Evolutionary conservation across 1,140 invertebrate genomes (phyloP), one percentile per base, ranked within the genome.

Genomic region (Conus betulinus): DNA sequence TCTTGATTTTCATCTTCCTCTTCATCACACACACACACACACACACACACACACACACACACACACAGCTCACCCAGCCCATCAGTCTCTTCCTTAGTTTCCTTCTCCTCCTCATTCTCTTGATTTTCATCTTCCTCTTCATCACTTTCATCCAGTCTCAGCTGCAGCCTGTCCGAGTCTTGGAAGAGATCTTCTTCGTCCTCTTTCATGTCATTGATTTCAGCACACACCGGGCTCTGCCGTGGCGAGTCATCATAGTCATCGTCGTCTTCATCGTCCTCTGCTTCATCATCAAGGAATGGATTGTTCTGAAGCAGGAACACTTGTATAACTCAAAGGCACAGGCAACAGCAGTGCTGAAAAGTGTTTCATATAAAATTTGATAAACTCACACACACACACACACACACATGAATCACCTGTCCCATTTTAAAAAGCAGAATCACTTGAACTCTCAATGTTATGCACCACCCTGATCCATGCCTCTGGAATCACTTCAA

Each of bases 51-150:
- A 82, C 5, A 51, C 79, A 82, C 7, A 82, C n/a, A n/a, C 39
- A 82, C 25, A 52, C 51, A 55, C 3, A 55, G 52, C 25, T 52
- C 55, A 52, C 67, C 67, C 67, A 71, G 15, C 0, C 23, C 20
- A 6, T 71, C 76, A 78, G n/a, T 17, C 8, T 39, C 76, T 53
- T 81, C 79, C 20, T 53, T 51, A 20, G 13, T 51, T 10, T 81
- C 51, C 76, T 79, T 51, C 20, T 81, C 79, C 17, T 81, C 79
- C 39, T 81, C 79, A 15, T 55, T 15, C 51, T 81, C 39, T 53
- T 81, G 23, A 6, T 53, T 71, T 25, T 92, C 91, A 11, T 91
- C 90, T 84, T 92, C 92, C 17, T 92, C 90, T 27, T 91, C 90
- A 88, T 90, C 90, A 63, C 87, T 84, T n/a, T 52, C 60, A 52